Evolutionary conservation across 2,888 invertebrate species (phyloP).

Genomic region (Parnassius smintheus): DNA sequence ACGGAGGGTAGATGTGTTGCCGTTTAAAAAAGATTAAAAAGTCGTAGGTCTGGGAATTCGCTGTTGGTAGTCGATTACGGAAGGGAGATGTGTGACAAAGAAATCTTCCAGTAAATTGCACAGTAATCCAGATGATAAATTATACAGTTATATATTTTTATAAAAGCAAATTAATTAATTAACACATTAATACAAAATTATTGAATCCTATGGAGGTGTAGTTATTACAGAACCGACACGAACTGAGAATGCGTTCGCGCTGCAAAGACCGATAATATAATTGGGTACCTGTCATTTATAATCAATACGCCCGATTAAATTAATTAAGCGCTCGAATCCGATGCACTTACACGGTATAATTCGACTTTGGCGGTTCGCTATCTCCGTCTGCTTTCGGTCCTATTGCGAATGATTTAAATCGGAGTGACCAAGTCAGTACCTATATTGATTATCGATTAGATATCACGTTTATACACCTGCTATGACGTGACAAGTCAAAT

Average conservation of each 20-base stretch:
- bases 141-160: background rate
- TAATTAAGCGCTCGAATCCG: slow-evolving; percentile 65
- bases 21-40: too few relatives aligned
- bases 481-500: too few relatives aligned
- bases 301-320: slow-evolving; percentile 74
- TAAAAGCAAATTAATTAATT: background rate
- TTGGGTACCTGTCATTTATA: slow-evolving; percentile 72
- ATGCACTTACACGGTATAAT: slow-evolving; percentile 60
- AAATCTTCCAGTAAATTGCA: too few relatives aligned
- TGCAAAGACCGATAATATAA: slow-evolving; percentile 65
- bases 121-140: too few relatives aligned
- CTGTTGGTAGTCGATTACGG: too few relatives aligned
- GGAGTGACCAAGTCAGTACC: background rate
- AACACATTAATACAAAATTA: background rate
- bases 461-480: too few relatives aligned
- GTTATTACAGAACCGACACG: background rate
- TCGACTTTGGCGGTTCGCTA: slow-evolving; percentile 25
- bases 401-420: background rate
- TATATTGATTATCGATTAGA: background rate
- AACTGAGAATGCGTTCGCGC: slow-evolving; percentile 44
- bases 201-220: background rate
- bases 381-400: background rate
- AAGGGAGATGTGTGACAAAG: too few relatives aligned
- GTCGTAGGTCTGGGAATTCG: too few relatives aligned
- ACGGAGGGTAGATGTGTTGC: too few relatives aligned